These are phyloP conservation scores for Salvelinus fontinalis DNA, from an alignment of 2,113 vertebrate genomes.

Conservation along the genomic window DNA sequence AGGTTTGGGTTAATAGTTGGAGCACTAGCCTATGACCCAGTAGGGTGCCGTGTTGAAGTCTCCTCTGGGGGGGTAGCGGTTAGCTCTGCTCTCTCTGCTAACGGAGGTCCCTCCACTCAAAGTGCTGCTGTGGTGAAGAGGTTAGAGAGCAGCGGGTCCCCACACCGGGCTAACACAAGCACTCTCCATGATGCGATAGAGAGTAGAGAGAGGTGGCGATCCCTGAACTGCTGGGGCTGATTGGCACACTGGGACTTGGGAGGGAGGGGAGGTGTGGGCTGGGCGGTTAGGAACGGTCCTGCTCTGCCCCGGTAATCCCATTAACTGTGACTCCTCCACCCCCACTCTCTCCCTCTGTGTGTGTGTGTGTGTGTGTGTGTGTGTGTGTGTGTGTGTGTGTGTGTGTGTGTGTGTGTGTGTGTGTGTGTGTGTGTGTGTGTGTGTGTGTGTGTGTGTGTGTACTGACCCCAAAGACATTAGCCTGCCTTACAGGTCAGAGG, in stretches of 20 bases:
- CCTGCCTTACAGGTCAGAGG: conserved; percentile 62
- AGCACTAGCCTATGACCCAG: conserved; percentile 60
- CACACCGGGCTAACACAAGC: conserved; percentile 70
- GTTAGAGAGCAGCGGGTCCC: conserved; percentile 75
- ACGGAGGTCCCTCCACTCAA: conserved; percentile 72
- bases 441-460: conserved; percentile 29
- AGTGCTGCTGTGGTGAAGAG: conserved; percentile 69
- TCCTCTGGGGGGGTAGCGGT: conserved; percentile 60
- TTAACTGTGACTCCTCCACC: conserved; percentile 74
- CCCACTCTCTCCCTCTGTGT: conserved; percentile 39
- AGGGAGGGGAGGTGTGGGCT: conserved; percentile 34
- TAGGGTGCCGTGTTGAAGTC: conserved; percentile 58
- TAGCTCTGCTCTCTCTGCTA: conserved; percentile 46
- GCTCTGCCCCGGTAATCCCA: conserved; percentile 78
- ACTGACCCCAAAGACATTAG: conserved; percentile 63
- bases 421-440: conserved; percentile 9
- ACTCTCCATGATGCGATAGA: conserved; percentile 71
- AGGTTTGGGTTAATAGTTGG: conserved; percentile 70
- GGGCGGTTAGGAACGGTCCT: conserved; percentile 69
- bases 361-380: conserved; percentile 21
- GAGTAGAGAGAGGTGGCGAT: conserved; percentile 50
- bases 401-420: neutral
- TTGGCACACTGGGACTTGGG: conserved; percentile 75
- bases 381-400: conserved; percentile 13
- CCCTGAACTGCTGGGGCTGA: conserved; percentile 51